phyloP scores from a whole-genome alignment of 2,888 invertebrate genomes.

The Automeris io region DNA sequence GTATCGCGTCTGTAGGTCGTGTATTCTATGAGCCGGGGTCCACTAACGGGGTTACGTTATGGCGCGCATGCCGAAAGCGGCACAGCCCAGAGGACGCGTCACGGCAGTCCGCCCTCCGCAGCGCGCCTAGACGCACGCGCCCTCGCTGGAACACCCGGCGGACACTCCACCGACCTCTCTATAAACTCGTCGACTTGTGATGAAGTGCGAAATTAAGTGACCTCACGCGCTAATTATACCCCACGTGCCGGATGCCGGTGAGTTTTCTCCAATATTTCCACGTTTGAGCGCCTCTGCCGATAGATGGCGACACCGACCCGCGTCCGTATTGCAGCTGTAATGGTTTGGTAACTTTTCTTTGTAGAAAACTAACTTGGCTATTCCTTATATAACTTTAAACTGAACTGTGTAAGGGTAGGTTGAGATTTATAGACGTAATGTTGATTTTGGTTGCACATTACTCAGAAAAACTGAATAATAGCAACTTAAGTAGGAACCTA shows the following conservation, averaged over 20 bases:
- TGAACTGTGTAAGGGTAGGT: background rate
- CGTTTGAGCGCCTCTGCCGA: background rate
- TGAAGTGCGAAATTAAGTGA: background rate
- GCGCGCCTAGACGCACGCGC: slow-evolving; percentile 31
- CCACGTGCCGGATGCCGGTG: slow-evolving; percentile 12
- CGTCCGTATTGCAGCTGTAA: slow-evolving; percentile 62
- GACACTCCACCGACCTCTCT: background rate
- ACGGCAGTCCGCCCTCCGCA: slow-evolving; percentile 49
- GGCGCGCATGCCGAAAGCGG: slow-evolving; percentile 43
- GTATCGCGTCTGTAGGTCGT: slow-evolving; percentile 25
- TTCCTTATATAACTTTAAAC: slow-evolving; percentile 34
- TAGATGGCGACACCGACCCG: slow-evolving; percentile 54
- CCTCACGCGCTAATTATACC: background rate
- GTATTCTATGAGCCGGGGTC: slow-evolving; percentile 34
- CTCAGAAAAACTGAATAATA: too few species aligned
- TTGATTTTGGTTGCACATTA: too few species aligned
- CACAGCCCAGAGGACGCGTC: slow-evolving; percentile 27
- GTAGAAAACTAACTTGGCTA: slow-evolving; percentile 23
- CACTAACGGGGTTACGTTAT: slow-evolving; percentile 37
- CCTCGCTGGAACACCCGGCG: background rate
- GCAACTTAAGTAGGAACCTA: too few species aligned
- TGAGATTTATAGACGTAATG: too few species aligned
- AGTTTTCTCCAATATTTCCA: slow-evolving; percentile 17
- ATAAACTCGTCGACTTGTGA: background rate
- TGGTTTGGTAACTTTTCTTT: slow-evolving; percentile 36